These are phyloP conservation scores for Scaptomyza montana DNA, from an alignment of 1,140 invertebrate species.

Conservation along the genomic window DNA sequence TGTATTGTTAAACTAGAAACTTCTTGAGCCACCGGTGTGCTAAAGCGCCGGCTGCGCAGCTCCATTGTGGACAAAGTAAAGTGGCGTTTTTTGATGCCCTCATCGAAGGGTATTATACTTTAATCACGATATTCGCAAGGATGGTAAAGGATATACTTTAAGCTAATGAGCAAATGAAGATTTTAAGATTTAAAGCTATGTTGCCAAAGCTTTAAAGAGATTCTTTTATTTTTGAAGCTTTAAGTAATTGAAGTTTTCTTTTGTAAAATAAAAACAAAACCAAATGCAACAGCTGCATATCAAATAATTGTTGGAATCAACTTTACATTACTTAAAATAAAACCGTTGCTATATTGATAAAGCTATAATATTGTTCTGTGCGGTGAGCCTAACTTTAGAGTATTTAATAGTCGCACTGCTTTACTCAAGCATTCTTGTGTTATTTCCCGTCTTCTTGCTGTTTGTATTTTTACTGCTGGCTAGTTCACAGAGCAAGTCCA, in stretches of 20 bases:
- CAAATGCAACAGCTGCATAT: too few species aligned
- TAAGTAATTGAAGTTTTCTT: too few species aligned
- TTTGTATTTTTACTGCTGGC: slow-evolving; percentile 34
- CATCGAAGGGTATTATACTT: neutral
- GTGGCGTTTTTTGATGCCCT: slow-evolving; percentile 32
- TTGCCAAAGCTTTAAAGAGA: too few species aligned
- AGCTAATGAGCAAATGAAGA: neutral
- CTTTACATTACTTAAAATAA: too few species aligned
- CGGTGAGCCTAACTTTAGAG: neutral
- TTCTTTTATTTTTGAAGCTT: too few species aligned
- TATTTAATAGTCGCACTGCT: neutral
- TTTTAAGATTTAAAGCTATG: too few species aligned
- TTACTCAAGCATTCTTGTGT: slow-evolving; percentile 3
- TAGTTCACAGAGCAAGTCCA: slow-evolving; percentile 50
- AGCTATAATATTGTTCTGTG: too few species aligned
- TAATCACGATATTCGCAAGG: neutral
- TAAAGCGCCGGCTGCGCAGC: slow-evolving; percentile 23
- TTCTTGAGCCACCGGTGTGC: neutral
- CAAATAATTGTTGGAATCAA: too few species aligned
- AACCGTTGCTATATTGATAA: too few species aligned
- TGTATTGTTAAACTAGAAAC: neutral
- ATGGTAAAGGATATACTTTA: neutral
- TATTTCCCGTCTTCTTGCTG: slow-evolving; percentile 16
- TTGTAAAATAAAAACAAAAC: too few species aligned
- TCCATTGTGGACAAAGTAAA: slow-evolving; percentile 45